Evolutionary conservation across 2,888 invertebrate species (phyloP).

Genomic region (Philhelius pedissequus): DNA sequence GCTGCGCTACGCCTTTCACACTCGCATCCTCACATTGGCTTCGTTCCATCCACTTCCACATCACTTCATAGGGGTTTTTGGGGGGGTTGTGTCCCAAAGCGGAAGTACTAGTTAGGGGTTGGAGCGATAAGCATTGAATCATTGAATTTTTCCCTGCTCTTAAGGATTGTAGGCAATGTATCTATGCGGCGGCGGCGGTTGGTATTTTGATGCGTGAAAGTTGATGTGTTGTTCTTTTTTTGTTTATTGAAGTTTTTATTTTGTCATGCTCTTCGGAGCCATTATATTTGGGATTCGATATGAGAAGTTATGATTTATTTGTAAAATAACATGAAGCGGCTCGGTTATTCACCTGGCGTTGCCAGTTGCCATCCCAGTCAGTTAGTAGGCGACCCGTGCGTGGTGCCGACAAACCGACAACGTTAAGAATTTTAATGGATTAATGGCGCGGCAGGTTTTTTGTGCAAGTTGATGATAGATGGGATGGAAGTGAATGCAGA

Average conservation of each 20-base stretch:
- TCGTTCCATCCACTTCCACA: not conserved
- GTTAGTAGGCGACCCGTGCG: not conserved
- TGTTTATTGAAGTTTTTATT: not conserved
- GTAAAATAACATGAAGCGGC: not conserved
- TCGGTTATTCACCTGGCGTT: conserved; percentile 56
- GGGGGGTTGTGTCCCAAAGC: conserved; percentile 2
- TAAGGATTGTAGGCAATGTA: not conserved
- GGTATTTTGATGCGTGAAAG: conserved; percentile 40
- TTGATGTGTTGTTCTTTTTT: conserved; percentile 7
- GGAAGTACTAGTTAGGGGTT: conserved; percentile 55
- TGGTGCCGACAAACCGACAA: not conserved
- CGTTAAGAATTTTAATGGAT: conserved; percentile 56
- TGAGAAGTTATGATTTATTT: conserved; percentile 50
- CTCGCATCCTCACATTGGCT: not conserved
- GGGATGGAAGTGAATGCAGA: not conserved
- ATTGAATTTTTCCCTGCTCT: conserved; percentile 29
- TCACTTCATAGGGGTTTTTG: not conserved
- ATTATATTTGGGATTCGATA: conserved; percentile 31
- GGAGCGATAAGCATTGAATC: conserved; percentile 61
- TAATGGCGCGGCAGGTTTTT: conserved; percentile 35
- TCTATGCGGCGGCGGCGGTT: too few relatives aligned
- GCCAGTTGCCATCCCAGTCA: not conserved
- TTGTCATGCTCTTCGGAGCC: conserved; percentile 19
- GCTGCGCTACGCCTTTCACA: conserved; percentile 26
- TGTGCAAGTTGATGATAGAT: not conserved